Evolutionary conservation across 1,140 invertebrate species (phyloP).

Genomic region (Idris sp.): DNA sequence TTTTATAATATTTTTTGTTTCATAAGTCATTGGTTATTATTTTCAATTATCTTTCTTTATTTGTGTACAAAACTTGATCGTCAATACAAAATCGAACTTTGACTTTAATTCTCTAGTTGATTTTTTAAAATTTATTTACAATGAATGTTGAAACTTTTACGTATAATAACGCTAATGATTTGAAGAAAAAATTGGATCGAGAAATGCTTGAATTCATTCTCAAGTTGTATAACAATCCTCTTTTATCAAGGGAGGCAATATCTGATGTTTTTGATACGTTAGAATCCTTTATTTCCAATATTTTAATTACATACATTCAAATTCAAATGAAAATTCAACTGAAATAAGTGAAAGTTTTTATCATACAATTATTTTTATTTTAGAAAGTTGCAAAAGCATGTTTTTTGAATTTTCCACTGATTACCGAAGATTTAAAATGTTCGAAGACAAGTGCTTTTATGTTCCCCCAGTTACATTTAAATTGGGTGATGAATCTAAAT

Average conservation of each 20-base stretch:
- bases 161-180: too few relatives aligned
- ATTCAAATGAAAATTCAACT: background rate
- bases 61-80: too few relatives aligned
- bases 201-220: conserved; percentile 20
- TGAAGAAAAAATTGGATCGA: background rate
- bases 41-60: too few relatives aligned
- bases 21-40: too few relatives aligned
- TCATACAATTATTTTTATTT: background rate
- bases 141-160: too few relatives aligned
- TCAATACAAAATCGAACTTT: too few relatives aligned
- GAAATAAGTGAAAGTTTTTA: background rate
- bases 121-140: too few relatives aligned
- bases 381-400: conserved; percentile 23
- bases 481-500: conserved; percentile 31
- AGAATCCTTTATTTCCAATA: conserved; percentile 6
- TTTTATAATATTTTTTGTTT: too few relatives aligned
- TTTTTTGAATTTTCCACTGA: conserved; percentile 35
- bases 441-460: conserved; percentile 17
- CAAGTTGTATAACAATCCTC: conserved; percentile 21
- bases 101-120: too few relatives aligned
- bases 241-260: conserved; percentile 22
- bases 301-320: background rate
- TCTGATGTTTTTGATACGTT: conserved; percentile 14
- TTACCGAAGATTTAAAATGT: conserved; percentile 33
- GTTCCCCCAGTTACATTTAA: conserved; percentile 21